A percentile compares a stretch with the other conserved stretches of the same genome.
phyloP scores from a whole-genome alignment of 2,797 vertebrate species.

The Coccyzus lansbergi region DNA sequence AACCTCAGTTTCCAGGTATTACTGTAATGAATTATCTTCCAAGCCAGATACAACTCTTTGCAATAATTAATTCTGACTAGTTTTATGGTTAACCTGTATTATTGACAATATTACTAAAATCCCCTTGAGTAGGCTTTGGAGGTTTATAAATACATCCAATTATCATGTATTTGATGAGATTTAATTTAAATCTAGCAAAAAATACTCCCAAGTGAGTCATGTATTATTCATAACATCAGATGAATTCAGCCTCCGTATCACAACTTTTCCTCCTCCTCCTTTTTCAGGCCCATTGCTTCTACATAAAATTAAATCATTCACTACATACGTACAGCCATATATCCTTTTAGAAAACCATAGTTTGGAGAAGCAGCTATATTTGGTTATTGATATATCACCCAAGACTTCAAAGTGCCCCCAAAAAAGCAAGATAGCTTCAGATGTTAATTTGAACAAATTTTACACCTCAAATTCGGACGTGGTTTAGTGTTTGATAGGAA shows the following conservation, averaged over 20 bases:
- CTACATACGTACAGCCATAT: slow-evolving; percentile 12
- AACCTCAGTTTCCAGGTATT: neutral
- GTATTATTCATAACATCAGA: slow-evolving; percentile 52
- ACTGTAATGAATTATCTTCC: neutral
- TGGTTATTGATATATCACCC: slow-evolving; percentile 43
- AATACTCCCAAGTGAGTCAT: slow-evolving; percentile 43
- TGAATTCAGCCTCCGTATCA: slow-evolving; percentile 12
- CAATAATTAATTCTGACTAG: neutral
- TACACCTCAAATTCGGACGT: too few relatives aligned
- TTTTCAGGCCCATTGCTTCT: slow-evolving; percentile 47
- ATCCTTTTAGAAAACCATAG: slow-evolving; percentile 17
- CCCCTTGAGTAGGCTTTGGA: neutral
- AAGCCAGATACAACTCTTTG: neutral
- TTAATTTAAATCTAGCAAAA: slow-evolving; percentile 48
- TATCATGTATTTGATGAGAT: slow-evolving; percentile 15
- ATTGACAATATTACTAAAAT: neutral
- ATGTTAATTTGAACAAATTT: neutral
- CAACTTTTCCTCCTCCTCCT: slow-evolving; percentile 40
- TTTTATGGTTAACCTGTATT: neutral
- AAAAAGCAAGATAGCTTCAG: neutral
- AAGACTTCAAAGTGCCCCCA: slow-evolving; percentile 1
- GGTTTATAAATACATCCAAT: slow-evolving; percentile 56
- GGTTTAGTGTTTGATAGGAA: too few relatives aligned
- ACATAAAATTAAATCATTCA: slow-evolving; percentile 49
- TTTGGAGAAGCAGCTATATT: slow-evolving; percentile 46